Conservation (phyloP, 92 coral and sea anemone genomes). For the Pocillopora meandrina region DNA sequence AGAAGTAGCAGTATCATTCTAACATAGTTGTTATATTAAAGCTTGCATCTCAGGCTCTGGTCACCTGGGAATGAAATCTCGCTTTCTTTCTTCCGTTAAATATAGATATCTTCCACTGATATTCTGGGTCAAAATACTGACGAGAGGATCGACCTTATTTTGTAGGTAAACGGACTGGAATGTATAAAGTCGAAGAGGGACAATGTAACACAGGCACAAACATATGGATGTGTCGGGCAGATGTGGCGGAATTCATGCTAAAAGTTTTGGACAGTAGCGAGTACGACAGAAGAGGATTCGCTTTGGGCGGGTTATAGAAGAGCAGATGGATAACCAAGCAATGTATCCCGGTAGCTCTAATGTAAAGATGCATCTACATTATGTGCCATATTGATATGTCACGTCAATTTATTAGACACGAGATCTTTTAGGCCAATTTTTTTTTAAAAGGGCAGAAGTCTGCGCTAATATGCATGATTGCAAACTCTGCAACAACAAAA, state of each 20-base stretch:
- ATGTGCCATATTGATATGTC: too few species aligned
- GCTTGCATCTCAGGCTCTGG: too few species aligned
- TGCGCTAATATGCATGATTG: too few species aligned
- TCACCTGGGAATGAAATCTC: too few species aligned
- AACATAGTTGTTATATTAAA: too few species aligned
- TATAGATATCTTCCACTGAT: neutral
- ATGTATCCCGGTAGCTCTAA: neutral
- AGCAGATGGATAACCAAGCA: neutral
- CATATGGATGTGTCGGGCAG: slow-evolving; percentile 69
- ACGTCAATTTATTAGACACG: too few species aligned
- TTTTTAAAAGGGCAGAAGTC: too few species aligned
- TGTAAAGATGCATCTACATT: neutral
- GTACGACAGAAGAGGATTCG: slow-evolving; percentile 75
- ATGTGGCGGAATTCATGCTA: slow-evolving; percentile 89
- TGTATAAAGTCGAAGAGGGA: slow-evolving; percentile 81
- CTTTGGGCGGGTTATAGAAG: slow-evolving; percentile 50
- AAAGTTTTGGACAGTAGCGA: slow-evolving; percentile 59
- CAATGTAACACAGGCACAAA: slow-evolving; percentile 73
- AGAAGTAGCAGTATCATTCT: too few species aligned
- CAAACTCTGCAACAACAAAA: too few species aligned
- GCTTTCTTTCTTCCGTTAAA: neutral
- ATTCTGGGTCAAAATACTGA: neutral
- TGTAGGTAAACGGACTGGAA: slow-evolving; percentile 69
- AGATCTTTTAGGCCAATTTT: too few species aligned
- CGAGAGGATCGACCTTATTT: neutral